Evolutionary conservation across 2,797 vertebrate species (phyloP).

Genomic region (Brachymystax lenok): DNA sequence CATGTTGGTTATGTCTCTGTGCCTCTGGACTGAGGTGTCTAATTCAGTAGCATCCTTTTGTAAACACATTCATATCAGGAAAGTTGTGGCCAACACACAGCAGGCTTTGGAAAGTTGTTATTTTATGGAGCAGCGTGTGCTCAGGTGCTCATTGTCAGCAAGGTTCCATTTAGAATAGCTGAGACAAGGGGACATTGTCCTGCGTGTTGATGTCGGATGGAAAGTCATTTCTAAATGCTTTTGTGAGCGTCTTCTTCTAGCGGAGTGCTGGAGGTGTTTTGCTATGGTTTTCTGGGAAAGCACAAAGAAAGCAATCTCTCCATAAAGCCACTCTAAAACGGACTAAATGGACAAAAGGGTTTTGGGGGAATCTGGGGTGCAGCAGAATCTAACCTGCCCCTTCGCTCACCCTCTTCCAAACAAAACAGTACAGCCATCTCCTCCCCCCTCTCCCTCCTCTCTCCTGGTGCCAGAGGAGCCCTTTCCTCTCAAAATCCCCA

Average conservation of each 20-base stretch:
- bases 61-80: slow-evolving; percentile 18
- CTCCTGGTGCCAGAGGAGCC: slow-evolving; percentile 10
- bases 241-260: slow-evolving; percentile 66
- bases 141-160: slow-evolving; percentile 52
- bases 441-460: slow-evolving; percentile 55
- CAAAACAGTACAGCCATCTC: slow-evolving; percentile 71
- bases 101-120: slow-evolving; percentile 40
- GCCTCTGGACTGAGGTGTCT: slow-evolving; percentile 24
- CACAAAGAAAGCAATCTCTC: slow-evolving; percentile 77
- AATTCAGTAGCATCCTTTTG: slow-evolving; percentile 24
- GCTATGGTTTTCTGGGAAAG: slow-evolving; percentile 65
- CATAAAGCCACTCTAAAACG: slow-evolving; percentile 69
- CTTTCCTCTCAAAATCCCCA: slow-evolving; percentile 52
- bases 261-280: slow-evolving; percentile 65
- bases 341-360: slow-evolving; percentile 72
- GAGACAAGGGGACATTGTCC: slow-evolving; percentile 47
- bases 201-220: slow-evolving; percentile 45
- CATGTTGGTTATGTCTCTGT: slow-evolving; percentile 35
- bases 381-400: slow-evolving; percentile 69
- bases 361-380: slow-evolving; percentile 71
- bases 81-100: slow-evolving; percentile 16
- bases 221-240: slow-evolving; percentile 67
- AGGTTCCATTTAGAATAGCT: slow-evolving; percentile 58
- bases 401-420: slow-evolving; percentile 70
- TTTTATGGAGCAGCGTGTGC: slow-evolving; percentile 53